A percentile compares a stretch with the other conserved stretches of the same genome.
These are phyloP conservation scores for Nettapus auritus DNA, from an alignment of 2,113 vertebrate genomes.

Conservation along the genomic window DNA sequence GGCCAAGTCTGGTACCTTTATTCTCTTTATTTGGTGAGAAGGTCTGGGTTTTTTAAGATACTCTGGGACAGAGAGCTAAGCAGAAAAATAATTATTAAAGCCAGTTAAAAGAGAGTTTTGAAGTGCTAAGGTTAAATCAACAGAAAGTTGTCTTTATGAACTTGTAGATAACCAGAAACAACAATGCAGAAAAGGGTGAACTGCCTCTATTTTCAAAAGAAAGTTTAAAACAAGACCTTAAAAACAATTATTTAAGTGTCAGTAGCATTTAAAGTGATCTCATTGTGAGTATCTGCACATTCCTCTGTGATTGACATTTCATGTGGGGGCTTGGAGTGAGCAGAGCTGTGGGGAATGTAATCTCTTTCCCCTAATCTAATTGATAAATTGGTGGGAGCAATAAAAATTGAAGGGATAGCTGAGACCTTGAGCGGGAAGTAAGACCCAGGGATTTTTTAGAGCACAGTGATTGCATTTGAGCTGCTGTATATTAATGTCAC, in stretches of 20 bases:
- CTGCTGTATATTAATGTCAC: background rate
- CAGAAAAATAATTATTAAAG: background rate
- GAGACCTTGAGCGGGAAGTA: background rate
- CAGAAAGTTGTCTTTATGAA: background rate
- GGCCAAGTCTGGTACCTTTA: background rate
- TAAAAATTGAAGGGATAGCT: background rate
- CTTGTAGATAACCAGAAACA: background rate
- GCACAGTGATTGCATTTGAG: background rate
- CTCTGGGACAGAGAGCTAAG: background rate
- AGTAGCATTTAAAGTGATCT: background rate
- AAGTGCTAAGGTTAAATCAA: background rate
- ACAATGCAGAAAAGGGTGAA: background rate
- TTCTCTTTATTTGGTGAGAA: background rate
- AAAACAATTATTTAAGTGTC: background rate
- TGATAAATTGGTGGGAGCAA: background rate
- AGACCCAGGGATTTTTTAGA: rapidly evolving
- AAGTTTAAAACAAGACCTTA: background rate
- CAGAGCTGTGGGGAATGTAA: background rate
- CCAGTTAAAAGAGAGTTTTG: background rate
- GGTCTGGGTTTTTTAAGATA: background rate
- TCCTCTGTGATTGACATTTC: background rate
- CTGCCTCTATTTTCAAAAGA: background rate
- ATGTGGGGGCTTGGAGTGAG: background rate
- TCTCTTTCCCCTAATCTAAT: background rate
- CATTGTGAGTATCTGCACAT: background rate